A percentile compares a stretch with the other conserved stretches of the same genome.
These are phyloP conservation scores for Eulemur rubriventer DNA, from an alignment of 2,797 vertebrate species.

Conservation along the genomic window DNA sequence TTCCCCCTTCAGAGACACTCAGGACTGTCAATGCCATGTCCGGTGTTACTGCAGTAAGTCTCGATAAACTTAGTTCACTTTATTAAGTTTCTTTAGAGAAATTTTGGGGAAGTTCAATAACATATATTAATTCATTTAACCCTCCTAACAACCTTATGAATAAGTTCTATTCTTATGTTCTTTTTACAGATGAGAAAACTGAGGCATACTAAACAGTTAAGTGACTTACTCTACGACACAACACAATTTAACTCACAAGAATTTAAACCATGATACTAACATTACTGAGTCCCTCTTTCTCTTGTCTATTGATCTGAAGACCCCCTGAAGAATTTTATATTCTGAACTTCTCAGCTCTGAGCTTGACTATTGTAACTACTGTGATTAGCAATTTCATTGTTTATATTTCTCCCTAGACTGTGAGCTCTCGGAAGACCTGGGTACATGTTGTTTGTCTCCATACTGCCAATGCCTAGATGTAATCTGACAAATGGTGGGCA, in stretches of 20 bases:
- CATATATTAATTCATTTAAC: background rate
- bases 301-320: background rate
- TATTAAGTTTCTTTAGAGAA: background rate
- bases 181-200: constrained; percentile 20
- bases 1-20: background rate
- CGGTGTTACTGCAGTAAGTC: background rate
- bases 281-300: background rate
- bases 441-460: background rate
- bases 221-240: background rate
- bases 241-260: background rate
- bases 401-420: background rate
- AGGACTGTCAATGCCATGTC: background rate
- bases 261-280: background rate
- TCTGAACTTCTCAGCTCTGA: background rate
- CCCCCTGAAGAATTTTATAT: background rate
- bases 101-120: background rate
- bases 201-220: background rate
- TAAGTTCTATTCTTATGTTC: background rate
- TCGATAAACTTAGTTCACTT: background rate
- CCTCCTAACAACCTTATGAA: background rate
- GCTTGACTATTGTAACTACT: background rate
- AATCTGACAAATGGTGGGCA: background rate
- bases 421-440: background rate
- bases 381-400: background rate
- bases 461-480: background rate